Evolutionary conservation across 2,113 vertebrate genomes (phyloP).

Genomic region (Tetrax tetrax): DNA sequence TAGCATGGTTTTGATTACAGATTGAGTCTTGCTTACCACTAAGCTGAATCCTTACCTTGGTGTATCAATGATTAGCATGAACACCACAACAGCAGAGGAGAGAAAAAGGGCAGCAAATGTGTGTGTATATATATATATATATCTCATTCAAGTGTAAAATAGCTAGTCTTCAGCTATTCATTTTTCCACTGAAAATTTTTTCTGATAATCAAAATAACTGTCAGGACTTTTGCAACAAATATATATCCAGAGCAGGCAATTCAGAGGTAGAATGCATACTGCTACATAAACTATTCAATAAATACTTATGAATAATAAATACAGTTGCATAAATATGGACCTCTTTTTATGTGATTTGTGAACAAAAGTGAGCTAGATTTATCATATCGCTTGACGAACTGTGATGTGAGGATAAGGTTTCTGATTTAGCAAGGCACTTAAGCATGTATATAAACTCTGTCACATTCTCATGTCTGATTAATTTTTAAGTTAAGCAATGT

Average conservation of each 20-base stretch:
- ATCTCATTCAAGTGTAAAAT: background rate
- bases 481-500: background rate
- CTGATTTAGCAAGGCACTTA: background rate
- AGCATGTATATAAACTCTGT: background rate
- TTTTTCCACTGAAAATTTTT: background rate
- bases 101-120: background rate
- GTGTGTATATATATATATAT: background rate
- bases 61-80: background rate
- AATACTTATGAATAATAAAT: background rate
- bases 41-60: background rate
- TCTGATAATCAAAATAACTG: background rate
- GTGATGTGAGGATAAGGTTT: background rate
- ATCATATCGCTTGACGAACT: background rate
- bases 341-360: background rate
- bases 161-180: background rate
- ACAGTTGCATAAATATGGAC: background rate
- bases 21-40: background rate
- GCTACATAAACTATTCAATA: background rate
- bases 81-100: background rate
- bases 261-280: background rate
- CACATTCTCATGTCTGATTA: background rate
- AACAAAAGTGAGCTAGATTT: background rate
- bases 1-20: background rate
- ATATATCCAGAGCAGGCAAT: background rate
- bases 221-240: accelerated